Evolutionary conservation across 2,797 vertebrate species (phyloP), one percentile per base, ranked within the genome.

Genomic region (Diplodus puntazzo): DNA sequence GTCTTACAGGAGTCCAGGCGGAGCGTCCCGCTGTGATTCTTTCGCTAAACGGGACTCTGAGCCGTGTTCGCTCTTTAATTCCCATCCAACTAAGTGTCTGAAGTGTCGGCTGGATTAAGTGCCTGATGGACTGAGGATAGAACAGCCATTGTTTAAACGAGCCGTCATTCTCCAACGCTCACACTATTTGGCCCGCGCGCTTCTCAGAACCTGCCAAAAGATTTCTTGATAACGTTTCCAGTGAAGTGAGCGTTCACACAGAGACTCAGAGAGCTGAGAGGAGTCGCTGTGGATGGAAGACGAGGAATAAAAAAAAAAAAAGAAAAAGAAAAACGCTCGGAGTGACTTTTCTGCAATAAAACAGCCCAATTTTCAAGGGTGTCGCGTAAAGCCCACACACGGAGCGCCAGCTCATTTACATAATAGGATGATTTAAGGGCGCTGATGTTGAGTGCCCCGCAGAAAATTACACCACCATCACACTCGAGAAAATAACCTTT

Each of bases 181-280:
- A 64, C 71, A 48, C 12, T 13, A 49, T 84, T 83, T 90, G 88
- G 87, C 85, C 25, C 0, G 34, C 57, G 9, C 45, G 5, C 73
- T 48, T 59, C 60, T 42, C 21, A 10, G 48, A n/a, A 45, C 48
- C 25, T 16, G 89, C 88, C 90, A 89, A 75, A 64, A 80, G 75
- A 89, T 85, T 86, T 78, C 74, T 73, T 66, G 85, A 92, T 90
- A 85, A 63, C 45, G 77, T 83, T 86, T 72, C 81, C 70, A 68
- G 74, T 65, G 84, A 78, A 84, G 75, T 74, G 80, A 83, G 70
- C 72, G 54, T 70, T 72, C 50, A 11, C 4, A 55, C 68, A 21
- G 61, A 55, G 72, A 48, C 61, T 69, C 49, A 0, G 60, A 63
- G n/a, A 69, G 63, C 21, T 17, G 12, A 14, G 58, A 64, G 71